phyloP scores from a whole-genome alignment of 2,888 invertebrate species.

The Phaonia tiefii region DNA sequence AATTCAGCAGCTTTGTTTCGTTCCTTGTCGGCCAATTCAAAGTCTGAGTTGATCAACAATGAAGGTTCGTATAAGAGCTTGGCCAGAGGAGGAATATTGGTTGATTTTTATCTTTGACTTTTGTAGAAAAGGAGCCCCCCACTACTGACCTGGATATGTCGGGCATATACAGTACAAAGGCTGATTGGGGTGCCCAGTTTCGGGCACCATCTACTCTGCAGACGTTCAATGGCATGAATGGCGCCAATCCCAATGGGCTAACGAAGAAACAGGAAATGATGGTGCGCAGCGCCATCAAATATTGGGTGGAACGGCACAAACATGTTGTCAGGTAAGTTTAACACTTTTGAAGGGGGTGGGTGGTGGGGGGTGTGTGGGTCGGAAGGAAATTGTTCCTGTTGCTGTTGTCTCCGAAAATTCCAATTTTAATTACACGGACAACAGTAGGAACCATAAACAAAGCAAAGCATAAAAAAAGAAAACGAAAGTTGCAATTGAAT shows the following conservation, averaged over 20 bases:
- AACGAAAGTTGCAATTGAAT: no score
- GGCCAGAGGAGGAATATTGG: slow-evolving; percentile 1
- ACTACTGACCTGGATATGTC: slow-evolving; percentile 85
- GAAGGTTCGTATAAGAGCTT: slow-evolving; percentile 74
- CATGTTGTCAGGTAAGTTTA: slow-evolving; percentile 89
- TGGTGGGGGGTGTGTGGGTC: slow-evolving; percentile 9
- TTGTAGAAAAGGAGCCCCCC: slow-evolving; percentile 81
- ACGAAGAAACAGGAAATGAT: slow-evolving; percentile 91
- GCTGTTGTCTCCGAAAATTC: slow-evolving; percentile 64
- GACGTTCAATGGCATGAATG: slow-evolving; percentile 81
- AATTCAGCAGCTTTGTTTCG: slow-evolving; percentile 87
- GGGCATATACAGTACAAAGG: slow-evolving; percentile 88
- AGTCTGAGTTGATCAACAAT: slow-evolving; percentile 79
- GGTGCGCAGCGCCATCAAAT: slow-evolving; percentile 92
- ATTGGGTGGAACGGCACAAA: slow-evolving; percentile 94
- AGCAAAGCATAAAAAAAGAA: background rate
- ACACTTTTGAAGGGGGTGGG: background rate
- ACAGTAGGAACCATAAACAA: slow-evolving; percentile 5
- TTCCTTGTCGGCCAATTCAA: slow-evolving; percentile 81
- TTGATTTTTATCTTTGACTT: slow-evolving; percentile 24
- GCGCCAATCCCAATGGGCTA: slow-evolving; percentile 88
- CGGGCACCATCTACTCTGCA: slow-evolving; percentile 86
- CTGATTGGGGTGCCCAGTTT: slow-evolving; percentile 89
- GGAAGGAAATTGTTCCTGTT: slow-evolving; percentile 59
- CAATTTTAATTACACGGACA: slow-evolving; percentile 60